Percentiles rank a stretch among this genome's conserved stretches.
These are phyloP conservation scores for Sphaerophoria taeniata DNA, from an alignment of 2,888 invertebrate genomes.

Conservation along the genomic window DNA sequence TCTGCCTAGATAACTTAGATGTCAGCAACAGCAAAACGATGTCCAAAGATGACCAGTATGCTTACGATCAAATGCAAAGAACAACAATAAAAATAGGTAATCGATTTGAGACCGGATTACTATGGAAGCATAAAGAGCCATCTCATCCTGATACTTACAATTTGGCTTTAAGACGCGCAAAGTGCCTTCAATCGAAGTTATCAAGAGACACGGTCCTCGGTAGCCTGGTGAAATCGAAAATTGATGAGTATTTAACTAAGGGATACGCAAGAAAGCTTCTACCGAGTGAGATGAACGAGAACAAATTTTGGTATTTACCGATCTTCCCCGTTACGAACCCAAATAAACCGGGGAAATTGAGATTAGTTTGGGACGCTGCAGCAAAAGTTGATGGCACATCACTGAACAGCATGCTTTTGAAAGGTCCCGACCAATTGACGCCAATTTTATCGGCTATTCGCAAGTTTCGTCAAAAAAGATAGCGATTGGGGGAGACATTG, in stretches of 20 bases:
- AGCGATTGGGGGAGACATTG: slow-evolving; percentile 76
- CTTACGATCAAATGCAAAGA: slow-evolving; percentile 8
- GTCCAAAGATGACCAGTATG: slow-evolving; percentile 17
- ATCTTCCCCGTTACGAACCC: slow-evolving; percentile 75
- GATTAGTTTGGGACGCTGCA: slow-evolving; percentile 75
- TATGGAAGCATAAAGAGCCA: neutral
- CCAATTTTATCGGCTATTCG: slow-evolving; percentile 1
- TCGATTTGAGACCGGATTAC: slow-evolving; percentile 18
- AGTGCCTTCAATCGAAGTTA: slow-evolving; percentile 23
- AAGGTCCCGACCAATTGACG: slow-evolving; percentile 77
- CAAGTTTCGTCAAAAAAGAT: slow-evolving; percentile 76
- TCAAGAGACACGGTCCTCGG: slow-evolving; percentile 17
- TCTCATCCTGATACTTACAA: slow-evolving; percentile 12
- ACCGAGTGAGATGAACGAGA: slow-evolving; percentile 53
- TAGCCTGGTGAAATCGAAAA: slow-evolving; percentile 28
- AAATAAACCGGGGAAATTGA: neutral
- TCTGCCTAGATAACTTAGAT: slow-evolving; percentile 64
- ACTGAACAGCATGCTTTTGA: slow-evolving; percentile 76
- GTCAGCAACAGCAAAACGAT: slow-evolving; percentile 14
- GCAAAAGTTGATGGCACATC: slow-evolving; percentile 74
- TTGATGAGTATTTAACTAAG: slow-evolving; percentile 68
- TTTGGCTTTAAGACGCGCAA: slow-evolving; percentile 13
- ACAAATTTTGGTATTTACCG: slow-evolving; percentile 75
- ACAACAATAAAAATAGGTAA: slow-evolving; percentile 3
- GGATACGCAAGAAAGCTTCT: slow-evolving; percentile 69